Evolutionary conservation across 2,888 invertebrate species (phyloP).

Genomic region (Hemistola chrysoprasaria): DNA sequence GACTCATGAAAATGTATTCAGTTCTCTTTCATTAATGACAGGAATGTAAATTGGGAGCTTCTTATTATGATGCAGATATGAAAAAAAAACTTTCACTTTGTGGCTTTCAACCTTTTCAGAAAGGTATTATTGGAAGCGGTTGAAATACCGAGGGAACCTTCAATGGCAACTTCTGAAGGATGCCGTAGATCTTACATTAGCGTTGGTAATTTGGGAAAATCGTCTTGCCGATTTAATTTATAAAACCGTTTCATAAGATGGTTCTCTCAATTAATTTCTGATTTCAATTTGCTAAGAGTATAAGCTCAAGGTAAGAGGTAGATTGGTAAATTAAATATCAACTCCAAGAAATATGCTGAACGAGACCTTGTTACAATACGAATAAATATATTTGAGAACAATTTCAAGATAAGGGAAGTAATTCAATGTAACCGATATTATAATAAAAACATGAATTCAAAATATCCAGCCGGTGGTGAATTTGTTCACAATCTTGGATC

Average conservation of each 20-base stretch:
- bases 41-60: slow-evolving; percentile 13
- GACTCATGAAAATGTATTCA: slow-evolving; percentile 28
- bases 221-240: slow-evolving; percentile 9
- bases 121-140: slow-evolving; percentile 3
- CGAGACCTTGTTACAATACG: slow-evolving; percentile 7
- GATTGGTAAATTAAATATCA: slow-evolving; percentile 5
- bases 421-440: too few species aligned
- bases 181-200: slow-evolving; percentile 11
- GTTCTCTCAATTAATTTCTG: slow-evolving; percentile 8
- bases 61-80: slow-evolving; percentile 17
- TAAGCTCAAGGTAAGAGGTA: slow-evolving; percentile 5
- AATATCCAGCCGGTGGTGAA: too few species aligned
- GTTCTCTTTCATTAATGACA: slow-evolving; percentile 16
- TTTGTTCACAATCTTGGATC: slow-evolving; percentile 26
- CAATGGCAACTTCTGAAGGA: slow-evolving; percentile 2
- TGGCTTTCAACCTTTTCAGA: slow-evolving; percentile 9
- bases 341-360: background rate
- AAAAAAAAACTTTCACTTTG: slow-evolving; percentile 14
- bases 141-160: slow-evolving; percentile 4
- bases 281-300: slow-evolving; percentile 5
- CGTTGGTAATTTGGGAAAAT: slow-evolving; percentile 14
- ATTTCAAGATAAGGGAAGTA: too few species aligned
- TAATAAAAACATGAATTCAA: background rate
- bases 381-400: background rate
- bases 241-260: slow-evolving; percentile 6